phyloP scores from a whole-genome alignment of 2,797 vertebrate genomes.

The Thalassophryne amazonica region DNA sequence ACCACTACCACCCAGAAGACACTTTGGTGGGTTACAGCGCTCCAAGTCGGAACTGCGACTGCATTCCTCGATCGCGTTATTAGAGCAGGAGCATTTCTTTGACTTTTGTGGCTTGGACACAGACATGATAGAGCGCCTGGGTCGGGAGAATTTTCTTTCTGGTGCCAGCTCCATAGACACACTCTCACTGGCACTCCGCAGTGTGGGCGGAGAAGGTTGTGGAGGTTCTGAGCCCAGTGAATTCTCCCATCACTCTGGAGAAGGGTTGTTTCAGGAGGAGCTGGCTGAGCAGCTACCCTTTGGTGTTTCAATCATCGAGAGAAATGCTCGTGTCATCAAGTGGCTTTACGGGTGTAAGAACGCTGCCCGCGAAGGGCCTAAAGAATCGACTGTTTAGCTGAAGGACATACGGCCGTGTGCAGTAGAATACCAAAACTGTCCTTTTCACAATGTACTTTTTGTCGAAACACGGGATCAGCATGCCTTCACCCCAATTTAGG shows the following conservation, averaged over 20 bases:
- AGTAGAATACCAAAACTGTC: conserved; percentile 11
- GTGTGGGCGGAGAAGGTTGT: conserved; percentile 59
- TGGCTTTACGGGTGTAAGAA: conserved; percentile 95
- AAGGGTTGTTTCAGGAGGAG: conserved; percentile 82
- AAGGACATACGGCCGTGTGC: conserved; percentile 19
- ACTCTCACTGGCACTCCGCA: conserved; percentile 72
- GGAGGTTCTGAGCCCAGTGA: conserved; percentile 79
- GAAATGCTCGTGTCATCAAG: conserved; percentile 96
- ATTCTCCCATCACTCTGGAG: conserved; percentile 81
- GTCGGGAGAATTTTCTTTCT: conserved; percentile 83
- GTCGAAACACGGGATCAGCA: too few relatives aligned
- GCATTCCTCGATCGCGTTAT: conserved; percentile 79
- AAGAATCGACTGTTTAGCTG: conserved; percentile 82
- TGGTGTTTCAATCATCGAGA: conserved; percentile 90
- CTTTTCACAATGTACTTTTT: neutral
- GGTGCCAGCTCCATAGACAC: conserved; percentile 84
- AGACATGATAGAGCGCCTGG: conserved; percentile 88
- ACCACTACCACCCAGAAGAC: conserved; percentile 25
- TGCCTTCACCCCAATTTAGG: too few relatives aligned
- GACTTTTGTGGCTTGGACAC: conserved; percentile 92
- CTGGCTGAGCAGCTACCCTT: conserved; percentile 72
- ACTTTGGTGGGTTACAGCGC: conserved; percentile 50
- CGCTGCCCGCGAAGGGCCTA: conserved; percentile 82
- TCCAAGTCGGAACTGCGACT: conserved; percentile 75
- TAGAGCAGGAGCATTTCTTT: conserved; percentile 92